A percentile compares a stretch with the other conserved stretches of the same genome.
These are phyloP conservation scores for Andricus curvator DNA, from an alignment of 2,888 invertebrate genomes.

Conservation along the genomic window DNA sequence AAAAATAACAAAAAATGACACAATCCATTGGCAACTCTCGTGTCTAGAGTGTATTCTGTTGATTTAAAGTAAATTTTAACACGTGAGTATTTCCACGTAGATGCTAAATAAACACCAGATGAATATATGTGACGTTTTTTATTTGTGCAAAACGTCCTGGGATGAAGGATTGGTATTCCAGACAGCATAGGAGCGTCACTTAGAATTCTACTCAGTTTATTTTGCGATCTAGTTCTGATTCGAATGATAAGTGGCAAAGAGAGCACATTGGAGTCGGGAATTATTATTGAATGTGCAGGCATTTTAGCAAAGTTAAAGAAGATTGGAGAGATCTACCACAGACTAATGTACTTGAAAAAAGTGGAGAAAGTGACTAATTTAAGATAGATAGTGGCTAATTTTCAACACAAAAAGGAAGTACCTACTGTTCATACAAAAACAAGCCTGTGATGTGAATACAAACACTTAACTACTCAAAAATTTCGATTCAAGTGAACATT, in stretches of 20 bases:
- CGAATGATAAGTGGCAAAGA: background rate
- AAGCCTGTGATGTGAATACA: too few species aligned
- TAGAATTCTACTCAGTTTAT: constrained; percentile 32
- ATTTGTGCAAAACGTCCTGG: background rate
- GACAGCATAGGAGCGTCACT: background rate
- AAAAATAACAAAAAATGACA: constrained; percentile 11
- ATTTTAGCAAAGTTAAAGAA: background rate
- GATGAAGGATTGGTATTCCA: constrained; percentile 21
- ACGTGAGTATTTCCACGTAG: constrained; percentile 10
- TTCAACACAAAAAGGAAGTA: too few species aligned
- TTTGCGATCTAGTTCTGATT: constrained; percentile 8
- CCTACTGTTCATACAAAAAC: too few species aligned
- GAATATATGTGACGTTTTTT: constrained; percentile 28
- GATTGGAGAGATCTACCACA: background rate
- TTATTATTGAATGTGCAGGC: background rate
- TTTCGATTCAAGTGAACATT: too few species aligned
- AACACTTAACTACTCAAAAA: too few species aligned
- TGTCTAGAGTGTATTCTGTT: background rate
- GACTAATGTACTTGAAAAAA: too few species aligned
- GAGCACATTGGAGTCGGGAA: background rate
- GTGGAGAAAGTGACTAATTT: too few species aligned
- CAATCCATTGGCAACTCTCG: constrained; percentile 17
- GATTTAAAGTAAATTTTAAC: constrained; percentile 16
- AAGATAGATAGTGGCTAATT: too few species aligned
- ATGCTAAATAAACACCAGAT: constrained; percentile 22